Conservation (phyloP, 1,140 invertebrate genomes). For the Neocloeon triangulifer region DNA sequence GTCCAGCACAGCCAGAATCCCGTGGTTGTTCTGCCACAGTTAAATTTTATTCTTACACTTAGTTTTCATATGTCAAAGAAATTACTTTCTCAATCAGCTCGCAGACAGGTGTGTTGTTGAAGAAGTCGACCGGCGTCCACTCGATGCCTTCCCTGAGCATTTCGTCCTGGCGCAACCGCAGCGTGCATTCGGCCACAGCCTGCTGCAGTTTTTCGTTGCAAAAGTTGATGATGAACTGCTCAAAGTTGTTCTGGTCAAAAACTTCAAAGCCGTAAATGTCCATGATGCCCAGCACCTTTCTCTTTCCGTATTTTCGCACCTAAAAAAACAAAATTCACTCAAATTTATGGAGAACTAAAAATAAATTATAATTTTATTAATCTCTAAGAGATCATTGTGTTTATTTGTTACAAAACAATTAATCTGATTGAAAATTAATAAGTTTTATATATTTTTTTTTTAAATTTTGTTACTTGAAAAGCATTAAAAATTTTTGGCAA, state of each 20-base stretch:
- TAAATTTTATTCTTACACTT: too few species aligned
- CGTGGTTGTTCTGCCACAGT: constrained; percentile 19
- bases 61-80: constrained; percentile 7
- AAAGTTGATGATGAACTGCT: constrained; percentile 76
- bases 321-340: constrained; percentile 15
- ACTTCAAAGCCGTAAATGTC: constrained; percentile 80
- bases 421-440: too few species aligned
- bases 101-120: constrained; percentile 45
- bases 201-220: constrained; percentile 77
- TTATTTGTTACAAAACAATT: too few species aligned
- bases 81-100: constrained; percentile 26
- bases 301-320: constrained; percentile 22
- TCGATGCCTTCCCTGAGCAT: constrained; percentile 52
- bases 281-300: constrained; percentile 43
- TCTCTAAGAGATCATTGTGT: too few species aligned
- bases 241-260: constrained; percentile 46
- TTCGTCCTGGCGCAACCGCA: constrained; percentile 66
- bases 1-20: constrained; percentile 39
- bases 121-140: constrained; percentile 38
- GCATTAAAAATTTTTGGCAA: too few species aligned
- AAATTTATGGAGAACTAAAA: background rate
- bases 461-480: too few species aligned
- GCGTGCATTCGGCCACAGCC: constrained; percentile 36
- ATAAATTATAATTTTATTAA: too few species aligned
- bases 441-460: too few species aligned